Conservation (phyloP, 2,888 invertebrate genomes). For the Thera obeliscata region DNA sequence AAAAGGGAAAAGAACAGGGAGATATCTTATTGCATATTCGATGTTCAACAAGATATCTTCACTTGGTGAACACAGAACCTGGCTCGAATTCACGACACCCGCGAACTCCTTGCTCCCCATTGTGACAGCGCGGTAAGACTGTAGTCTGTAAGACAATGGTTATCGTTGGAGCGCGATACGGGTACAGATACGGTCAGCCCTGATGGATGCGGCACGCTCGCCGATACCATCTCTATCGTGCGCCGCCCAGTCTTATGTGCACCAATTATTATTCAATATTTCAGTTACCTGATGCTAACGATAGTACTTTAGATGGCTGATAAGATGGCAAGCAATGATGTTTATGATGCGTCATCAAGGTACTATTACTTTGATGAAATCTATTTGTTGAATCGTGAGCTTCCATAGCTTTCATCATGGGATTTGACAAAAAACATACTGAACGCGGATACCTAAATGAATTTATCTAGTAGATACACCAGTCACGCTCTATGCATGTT, state of each 20-base stretch:
- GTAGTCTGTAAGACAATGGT: conserved; percentile 69
- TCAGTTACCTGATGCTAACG: conserved; percentile 40
- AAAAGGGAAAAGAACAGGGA: background rate
- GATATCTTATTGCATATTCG: background rate
- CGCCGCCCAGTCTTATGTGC: conserved; percentile 59
- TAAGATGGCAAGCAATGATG: conserved; percentile 18
- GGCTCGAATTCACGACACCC: conserved; percentile 46
- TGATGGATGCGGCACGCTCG: conserved; percentile 82
- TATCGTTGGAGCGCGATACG: conserved; percentile 75
- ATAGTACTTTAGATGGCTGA: conserved; percentile 29
- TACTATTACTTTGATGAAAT: conserved; percentile 21
- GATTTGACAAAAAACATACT: background rate
- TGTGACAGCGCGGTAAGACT: conserved; percentile 30
- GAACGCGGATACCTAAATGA: background rate
- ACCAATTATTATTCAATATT: conserved; percentile 84
- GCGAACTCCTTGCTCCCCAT: conserved; percentile 30
- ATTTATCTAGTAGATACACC: background rate
- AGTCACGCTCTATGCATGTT: background rate
- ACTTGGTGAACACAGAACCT: conserved; percentile 2
- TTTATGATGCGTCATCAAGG: conserved; percentile 28
- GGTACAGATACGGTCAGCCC: conserved; percentile 65
- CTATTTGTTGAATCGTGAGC: conserved; percentile 18
- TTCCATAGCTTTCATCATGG: conserved; percentile 1
- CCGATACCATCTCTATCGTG: conserved; percentile 78
- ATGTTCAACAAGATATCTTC: conserved; percentile 12